Evolutionary conservation across 2,113 vertebrate genomes (phyloP), one percentile per base, ranked within the genome.

Genomic region (Arothron firmamentum): DNA sequence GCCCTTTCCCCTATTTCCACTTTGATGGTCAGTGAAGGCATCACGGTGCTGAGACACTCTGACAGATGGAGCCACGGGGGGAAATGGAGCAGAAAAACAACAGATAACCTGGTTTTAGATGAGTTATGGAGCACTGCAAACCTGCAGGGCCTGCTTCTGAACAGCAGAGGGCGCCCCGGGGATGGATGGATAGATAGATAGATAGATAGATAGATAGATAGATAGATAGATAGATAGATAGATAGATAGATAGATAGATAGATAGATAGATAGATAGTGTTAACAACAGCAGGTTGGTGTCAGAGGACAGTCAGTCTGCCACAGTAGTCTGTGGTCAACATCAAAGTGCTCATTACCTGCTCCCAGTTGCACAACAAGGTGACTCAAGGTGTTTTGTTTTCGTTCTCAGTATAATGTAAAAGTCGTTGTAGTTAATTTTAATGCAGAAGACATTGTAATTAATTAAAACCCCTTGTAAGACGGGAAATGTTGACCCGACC

Each of bases 161-260:
- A 18, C 84, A 79, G 52, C 70, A 82, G 87, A 62, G 61, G 80
- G 87, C 14, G 75, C 6, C 1, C 41, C 41, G n/a, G 3, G 2
- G 59, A 34, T 25, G 41, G 41, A 56, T 16, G 28, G 47, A 62
- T 62, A 20, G 52, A 56, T 28, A 21, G 57, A 49, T 49, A 47
- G 14, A 47, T 47, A 16, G 45, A 47, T 47, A 47, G 45, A 47
- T 16, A 5, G 45, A 47, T 47, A 47, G 45, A 47, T 16, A 16
- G 45, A 47, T 47, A 16, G 43, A 47, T 47, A 47, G 45, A 47
- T 47, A 47, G 45, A 47, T 47, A 47, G 45, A 47, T 47, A 47
- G 45, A 47, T 47, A 47, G 45, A 47, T 47, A 16, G 14, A 47
- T 47, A 47, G 45, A 47, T 47, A 47, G 45, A 47, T 47, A 47